Evolutionary conservation across 2,113 vertebrate species (phyloP), one percentile per base, ranked within the genome.

Genomic region (Dendropsophus ebraccatus): DNA sequence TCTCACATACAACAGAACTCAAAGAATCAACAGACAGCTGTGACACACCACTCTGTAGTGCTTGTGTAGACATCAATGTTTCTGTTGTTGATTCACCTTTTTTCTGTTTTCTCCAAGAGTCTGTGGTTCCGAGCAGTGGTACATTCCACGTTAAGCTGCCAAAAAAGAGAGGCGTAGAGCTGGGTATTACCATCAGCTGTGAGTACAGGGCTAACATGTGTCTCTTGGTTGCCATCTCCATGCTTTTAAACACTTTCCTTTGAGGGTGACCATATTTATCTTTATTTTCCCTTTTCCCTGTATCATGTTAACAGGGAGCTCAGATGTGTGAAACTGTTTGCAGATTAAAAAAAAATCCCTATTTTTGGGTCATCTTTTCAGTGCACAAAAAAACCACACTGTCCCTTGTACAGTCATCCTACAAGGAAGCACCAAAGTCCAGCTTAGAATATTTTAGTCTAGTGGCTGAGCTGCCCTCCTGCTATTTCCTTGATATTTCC

Each of bases 111-210:
- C 65, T 87, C 90, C 32, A 88, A 96, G 98, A 99, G 91, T 99
- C 98, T 0, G 97, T 99, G 88, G 95, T 99, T 89, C 98, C 98
- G 21, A 99, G 98, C 94, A 99, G 98, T 3, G 98, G 98, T 62
- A 99, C 98, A 41, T 99, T 99, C 92, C 97, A 99, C 0, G 97
- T 99, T 79, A 99, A 99, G 92, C 93, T 99, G 58, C 97, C 97
- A 74, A 99, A 98, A 93, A 96, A 96, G 89, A 96, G 96, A 50
- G 97, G 97, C 0, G 96, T 99, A 90, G 98, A 99, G 89, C 94
- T 99, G 87, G 98, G 98, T 88, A 98, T 99, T 91, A 97, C 96
- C 19, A 98, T 99, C 92, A 99, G 97, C 90, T 96, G 98, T 99
- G 93, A 96, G 98, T 96, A 87, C 87, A 32, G 65, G 50, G 9